Conservation (phyloP, 2,797 vertebrate species). For the Nyctalus aviator region DNA sequence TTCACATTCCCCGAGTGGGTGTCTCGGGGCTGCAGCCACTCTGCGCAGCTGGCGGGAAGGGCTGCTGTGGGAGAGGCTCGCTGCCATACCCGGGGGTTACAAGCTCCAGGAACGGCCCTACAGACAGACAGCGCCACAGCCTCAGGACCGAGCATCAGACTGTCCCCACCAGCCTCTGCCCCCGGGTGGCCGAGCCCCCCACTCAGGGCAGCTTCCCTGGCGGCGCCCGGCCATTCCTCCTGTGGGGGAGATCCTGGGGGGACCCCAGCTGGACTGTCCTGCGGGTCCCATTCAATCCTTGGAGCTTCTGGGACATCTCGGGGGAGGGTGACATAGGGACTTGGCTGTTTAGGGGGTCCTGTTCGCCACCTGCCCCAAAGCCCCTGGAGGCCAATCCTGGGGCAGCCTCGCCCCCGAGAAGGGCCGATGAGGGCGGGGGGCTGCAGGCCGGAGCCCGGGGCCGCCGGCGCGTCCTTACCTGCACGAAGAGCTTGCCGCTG, state of each 20-base stretch:
- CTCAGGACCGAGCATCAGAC: not conserved
- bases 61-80: not conserved
- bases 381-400: not conserved
- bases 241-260: not conserved
- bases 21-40: not conserved
- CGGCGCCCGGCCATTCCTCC: not conserved
- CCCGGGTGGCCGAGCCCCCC: not conserved
- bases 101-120: not conserved
- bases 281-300: not conserved
- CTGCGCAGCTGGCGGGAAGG: not conserved
- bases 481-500: conserved; percentile 95
- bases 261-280: not conserved
- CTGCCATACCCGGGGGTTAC: not conserved
- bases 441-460: not conserved
- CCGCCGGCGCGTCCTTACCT: conserved; percentile 85
- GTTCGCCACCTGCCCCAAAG: not conserved
- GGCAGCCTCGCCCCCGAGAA: not conserved
- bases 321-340: not conserved
- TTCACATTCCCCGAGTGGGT: not conserved
- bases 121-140: not conserved
- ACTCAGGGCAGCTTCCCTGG: not conserved
- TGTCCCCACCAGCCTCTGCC: not conserved
- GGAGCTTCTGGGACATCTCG: not conserved
- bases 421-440: fast-evolving
- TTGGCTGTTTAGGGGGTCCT: not conserved